These are phyloP conservation scores for Ptyas mucosa DNA, from an alignment of 2,113 vertebrate species.

Conservation along the genomic window DNA sequence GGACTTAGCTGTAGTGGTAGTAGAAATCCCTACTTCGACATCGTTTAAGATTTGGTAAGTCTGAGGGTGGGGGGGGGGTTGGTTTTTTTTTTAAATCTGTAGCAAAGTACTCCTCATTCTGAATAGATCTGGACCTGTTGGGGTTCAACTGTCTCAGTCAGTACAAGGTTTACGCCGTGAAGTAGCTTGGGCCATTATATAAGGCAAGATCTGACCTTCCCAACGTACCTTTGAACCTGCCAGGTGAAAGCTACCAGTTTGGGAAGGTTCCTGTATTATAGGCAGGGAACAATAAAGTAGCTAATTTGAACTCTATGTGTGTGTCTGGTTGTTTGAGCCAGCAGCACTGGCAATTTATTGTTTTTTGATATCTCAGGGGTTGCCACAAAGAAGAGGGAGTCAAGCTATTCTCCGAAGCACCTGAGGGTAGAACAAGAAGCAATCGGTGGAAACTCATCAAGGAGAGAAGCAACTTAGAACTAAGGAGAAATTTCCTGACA, in stretches of 20 bases:
- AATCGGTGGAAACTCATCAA: too few species aligned
- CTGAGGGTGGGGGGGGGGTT: too few species aligned
- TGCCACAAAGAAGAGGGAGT: too few species aligned
- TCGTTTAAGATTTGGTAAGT: conserved; percentile 20
- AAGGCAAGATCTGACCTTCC: not conserved
- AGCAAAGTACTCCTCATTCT: not conserved
- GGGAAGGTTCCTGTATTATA: not conserved
- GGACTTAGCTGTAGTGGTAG: not conserved
- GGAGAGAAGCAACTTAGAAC: too few species aligned
- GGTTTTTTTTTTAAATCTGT: conserved; percentile 43
- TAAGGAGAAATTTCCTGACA: too few species aligned
- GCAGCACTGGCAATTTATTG: not conserved
- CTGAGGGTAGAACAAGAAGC: too few species aligned
- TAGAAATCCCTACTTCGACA: not conserved
- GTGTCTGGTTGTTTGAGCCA: not conserved
- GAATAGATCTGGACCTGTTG: not conserved
- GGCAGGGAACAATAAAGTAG: not conserved
- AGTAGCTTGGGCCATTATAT: not conserved
- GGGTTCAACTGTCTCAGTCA: not conserved
- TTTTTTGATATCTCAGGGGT: not conserved
- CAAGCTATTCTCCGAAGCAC: too few species aligned
- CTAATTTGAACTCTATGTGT: not conserved
- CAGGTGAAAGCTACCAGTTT: not conserved
- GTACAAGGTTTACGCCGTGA: not conserved
- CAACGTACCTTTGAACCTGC: not conserved